Evolutionary conservation across 2,888 invertebrate species (phyloP).

Genomic region (Chorisops tibialis): DNA sequence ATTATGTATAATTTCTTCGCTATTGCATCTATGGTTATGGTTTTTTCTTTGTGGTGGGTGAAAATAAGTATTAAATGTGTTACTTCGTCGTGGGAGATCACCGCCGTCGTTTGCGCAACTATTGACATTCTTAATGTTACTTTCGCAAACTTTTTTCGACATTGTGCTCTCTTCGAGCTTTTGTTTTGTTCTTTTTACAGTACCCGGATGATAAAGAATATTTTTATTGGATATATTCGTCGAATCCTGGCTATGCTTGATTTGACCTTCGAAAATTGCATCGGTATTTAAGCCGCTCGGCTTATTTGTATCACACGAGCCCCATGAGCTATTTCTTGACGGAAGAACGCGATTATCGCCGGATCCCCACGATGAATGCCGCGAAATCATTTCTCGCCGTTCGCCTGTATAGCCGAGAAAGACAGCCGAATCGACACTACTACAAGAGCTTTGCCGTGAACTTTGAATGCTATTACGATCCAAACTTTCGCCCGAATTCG

Average conservation of each 20-base stretch:
- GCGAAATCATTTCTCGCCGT: constrained; percentile 61
- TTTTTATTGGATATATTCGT: background rate
- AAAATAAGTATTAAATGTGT: background rate
- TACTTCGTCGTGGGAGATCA: background rate
- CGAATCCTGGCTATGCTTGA: constrained; percentile 6
- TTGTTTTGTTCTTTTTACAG: constrained; percentile 67
- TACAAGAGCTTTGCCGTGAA: constrained; percentile 70
- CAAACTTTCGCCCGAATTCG: constrained; percentile 6
- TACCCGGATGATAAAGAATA: constrained; percentile 64
- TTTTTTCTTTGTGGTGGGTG: constrained; percentile 34
- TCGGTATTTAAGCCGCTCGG: constrained; percentile 36
- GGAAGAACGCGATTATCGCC: constrained; percentile 60
- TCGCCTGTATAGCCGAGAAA: constrained; percentile 58
- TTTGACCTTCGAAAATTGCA: constrained; percentile 50
- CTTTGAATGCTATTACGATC: constrained; percentile 54
- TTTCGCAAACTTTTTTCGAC: constrained; percentile 17
- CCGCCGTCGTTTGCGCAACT: background rate
- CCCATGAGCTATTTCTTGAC: constrained; percentile 69
- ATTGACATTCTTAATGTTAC: background rate
- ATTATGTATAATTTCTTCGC: constrained; percentile 47
- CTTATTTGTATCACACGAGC: constrained; percentile 61
- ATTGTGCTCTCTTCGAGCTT: constrained; percentile 59
- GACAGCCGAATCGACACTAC: constrained; percentile 73
- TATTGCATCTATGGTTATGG: constrained; percentile 46
- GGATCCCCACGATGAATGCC: constrained; percentile 82